A percentile compares a stretch with the other conserved stretches of the same genome.
Conservation (phyloP, 2,113 vertebrate species). For the Aspiorhynchus laticeps region DNA sequence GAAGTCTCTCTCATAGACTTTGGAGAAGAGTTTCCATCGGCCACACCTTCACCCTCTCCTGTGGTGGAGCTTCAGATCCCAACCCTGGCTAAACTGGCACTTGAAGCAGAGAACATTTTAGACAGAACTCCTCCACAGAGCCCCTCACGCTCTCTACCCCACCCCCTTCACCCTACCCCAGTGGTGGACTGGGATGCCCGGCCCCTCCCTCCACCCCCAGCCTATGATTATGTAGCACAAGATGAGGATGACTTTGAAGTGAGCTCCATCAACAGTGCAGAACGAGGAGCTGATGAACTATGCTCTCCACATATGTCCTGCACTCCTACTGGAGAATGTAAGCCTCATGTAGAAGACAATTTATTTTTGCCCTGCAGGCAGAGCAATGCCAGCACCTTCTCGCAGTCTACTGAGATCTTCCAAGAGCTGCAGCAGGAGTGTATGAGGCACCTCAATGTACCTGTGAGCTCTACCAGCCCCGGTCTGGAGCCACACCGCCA, state of each 20-base stretch:
- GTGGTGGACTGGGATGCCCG: conserved; percentile 93
- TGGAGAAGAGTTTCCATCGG: conserved; percentile 79
- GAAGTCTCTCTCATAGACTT: conserved; percentile 96
- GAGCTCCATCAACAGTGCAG: conserved; percentile 86
- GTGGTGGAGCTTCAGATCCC: conserved; percentile 78
- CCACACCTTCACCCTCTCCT: conserved; percentile 75
- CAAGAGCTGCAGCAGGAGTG: conserved; percentile 95
- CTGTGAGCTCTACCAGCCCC: conserved; percentile 37
- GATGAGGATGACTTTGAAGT: conserved; percentile 97
- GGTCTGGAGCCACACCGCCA: conserved; percentile 50
- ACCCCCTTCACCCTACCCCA: conserved; percentile 90
- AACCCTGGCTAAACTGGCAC: conserved; percentile 80
- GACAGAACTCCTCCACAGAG: conserved; percentile 92
- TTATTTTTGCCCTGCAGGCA: conserved; percentile 84
- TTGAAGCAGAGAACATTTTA: conserved; percentile 87
- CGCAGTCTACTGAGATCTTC: conserved; percentile 89
- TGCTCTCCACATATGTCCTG: not conserved
- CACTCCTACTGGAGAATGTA: conserved; percentile 44
- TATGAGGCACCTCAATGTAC: conserved; percentile 87
- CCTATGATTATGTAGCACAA: conserved; percentile 92
- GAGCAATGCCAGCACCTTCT: conserved; percentile 73
- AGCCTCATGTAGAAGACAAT: conserved; percentile 82
- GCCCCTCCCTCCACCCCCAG: conserved; percentile 87
- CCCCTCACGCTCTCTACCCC: conserved; percentile 82
- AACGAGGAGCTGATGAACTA: conserved; percentile 58